Evolutionary conservation across 2,797 vertebrate genomes (phyloP), one percentile per base, ranked within the genome.

Genomic region (Tarsius wallacei): DNA sequence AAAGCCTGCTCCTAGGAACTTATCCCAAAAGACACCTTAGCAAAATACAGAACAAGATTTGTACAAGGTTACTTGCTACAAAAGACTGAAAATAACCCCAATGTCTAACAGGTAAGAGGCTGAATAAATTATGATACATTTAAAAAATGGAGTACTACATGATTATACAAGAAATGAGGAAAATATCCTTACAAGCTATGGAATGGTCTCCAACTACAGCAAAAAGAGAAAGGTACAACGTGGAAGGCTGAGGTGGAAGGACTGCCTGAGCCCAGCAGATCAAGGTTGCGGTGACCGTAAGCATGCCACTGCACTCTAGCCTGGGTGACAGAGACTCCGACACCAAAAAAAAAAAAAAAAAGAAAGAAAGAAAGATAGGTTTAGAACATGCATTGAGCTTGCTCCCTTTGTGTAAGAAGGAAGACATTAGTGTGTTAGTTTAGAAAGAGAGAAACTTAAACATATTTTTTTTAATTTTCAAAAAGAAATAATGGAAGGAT

Each of bases 391-490:
- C 42, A 42, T 42, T 42, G 42, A 42, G 42, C 42, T 42, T 42
- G 42, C 42, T 42, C 42, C 31, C 26, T 64, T 26, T 57, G 36
- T 36, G 49, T 61, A 78, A 73, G 80, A 84, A 70, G 31, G 64
- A 2, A 21, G 3, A 53, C 24, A 12, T 47, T n/a, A 47, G 7
- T 3, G 12, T 0, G 0, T 1, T 2, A 0, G 17, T 2, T 2
- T 3, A 11, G 4, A 21, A 21, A 42, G 3, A 89, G 7, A 66
- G 11, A 59, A 89, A 78, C 49, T 51, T 78, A 83, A 77, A 89
- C 59, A 22, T 33, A 22, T 33, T 12, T 15, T 76, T 78, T 81
- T 61, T 53, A 82, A 42, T 85, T 55, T 51, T 31, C 77, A 55
- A 89, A 49, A 57, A 42, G 17, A 57, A 93, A 77, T 17, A 70